These are phyloP conservation scores for Drosophila macrospina DNA, from an alignment of 2,888 invertebrate species.

Conservation along the genomic window DNA sequence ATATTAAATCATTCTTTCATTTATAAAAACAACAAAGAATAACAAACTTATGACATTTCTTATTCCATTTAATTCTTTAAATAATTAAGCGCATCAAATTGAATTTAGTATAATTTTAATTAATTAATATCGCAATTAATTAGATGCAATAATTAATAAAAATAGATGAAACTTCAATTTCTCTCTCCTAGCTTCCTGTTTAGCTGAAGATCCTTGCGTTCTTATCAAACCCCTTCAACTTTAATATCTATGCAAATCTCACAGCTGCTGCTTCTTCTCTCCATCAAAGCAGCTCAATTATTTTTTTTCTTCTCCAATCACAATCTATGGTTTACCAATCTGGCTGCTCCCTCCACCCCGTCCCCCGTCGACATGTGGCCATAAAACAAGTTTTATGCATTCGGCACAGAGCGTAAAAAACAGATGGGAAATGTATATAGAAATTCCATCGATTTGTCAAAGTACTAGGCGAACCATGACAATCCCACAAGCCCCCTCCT, in stretches of 20 bases:
- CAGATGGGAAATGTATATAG: constrained; percentile 10
- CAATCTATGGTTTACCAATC: constrained; percentile 2
- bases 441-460: constrained; percentile 67
- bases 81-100: too few relatives aligned
- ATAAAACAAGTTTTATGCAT: constrained; percentile 50
- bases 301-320: constrained; percentile 6
- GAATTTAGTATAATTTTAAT: too few relatives aligned
- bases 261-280: constrained; percentile 16
- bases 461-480: constrained; percentile 23
- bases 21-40: too few relatives aligned
- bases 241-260: constrained; percentile 22
- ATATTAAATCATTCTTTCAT: too few relatives aligned
- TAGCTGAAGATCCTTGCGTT: background rate
- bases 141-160: too few relatives aligned
- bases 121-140: too few relatives aligned
- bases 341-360: background rate
- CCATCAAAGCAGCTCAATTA: background rate
- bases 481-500: background rate
- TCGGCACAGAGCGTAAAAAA: constrained; percentile 33
- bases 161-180: too few relatives aligned
- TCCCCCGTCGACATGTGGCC: constrained; percentile 7
- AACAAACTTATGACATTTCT: too few relatives aligned
- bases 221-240: background rate
- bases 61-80: too few relatives aligned
- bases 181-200: too few relatives aligned